Base-by-base conservation (phyloP, 2,888 invertebrate genomes). In the Adineta ricciae region DNA sequence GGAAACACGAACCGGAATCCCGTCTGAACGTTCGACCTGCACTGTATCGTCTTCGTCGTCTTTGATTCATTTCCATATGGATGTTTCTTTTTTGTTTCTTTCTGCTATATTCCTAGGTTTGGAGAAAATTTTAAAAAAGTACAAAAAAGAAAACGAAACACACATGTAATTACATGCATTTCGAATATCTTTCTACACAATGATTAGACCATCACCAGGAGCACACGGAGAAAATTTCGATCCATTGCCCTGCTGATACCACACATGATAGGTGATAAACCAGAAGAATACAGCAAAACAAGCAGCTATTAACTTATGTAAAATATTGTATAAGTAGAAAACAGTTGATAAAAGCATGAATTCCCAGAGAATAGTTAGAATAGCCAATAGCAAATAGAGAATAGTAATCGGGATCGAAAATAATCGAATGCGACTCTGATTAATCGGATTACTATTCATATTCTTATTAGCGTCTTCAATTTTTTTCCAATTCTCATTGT, bases 301-400 rank as follows among this genome's bases (percentile, higher is more conserved):
- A 41, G 95, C 95, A 88, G 95, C 96, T 0, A 95, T 90, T 86
- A 98, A 94, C 90, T 99, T 98, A 90, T 99, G 97, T 46, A 96
- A 93, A 94, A 97, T 95, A 84, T 94, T 94, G 90, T 99, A 98
- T 91, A 96, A 97, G 90, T 97, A 99, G 14, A 98, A 89, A 90
- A 95, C 94, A 1, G 98, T 97, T 56, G 94, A 94, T 7, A 96
- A 92, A 83, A 99, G 92, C 96, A 97, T 97, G 7, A 96, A 92
- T 91, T 99, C 96, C 96, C 96, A 97, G n/a, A 96, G 90, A 46
- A 96, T 88, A 88, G 94, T 94, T 85, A 96, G 92, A 0, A 93
- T 87, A 0, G 96, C 94, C 91, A 96, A 94, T 0, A 92, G 92
- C 88, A 96, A 93, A 88, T 96, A 93, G 36, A 94, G 90, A 16